Evolutionary conservation across 2,113 vertebrate genomes (phyloP).

Genomic region (Cebidichthys violaceus): DNA sequence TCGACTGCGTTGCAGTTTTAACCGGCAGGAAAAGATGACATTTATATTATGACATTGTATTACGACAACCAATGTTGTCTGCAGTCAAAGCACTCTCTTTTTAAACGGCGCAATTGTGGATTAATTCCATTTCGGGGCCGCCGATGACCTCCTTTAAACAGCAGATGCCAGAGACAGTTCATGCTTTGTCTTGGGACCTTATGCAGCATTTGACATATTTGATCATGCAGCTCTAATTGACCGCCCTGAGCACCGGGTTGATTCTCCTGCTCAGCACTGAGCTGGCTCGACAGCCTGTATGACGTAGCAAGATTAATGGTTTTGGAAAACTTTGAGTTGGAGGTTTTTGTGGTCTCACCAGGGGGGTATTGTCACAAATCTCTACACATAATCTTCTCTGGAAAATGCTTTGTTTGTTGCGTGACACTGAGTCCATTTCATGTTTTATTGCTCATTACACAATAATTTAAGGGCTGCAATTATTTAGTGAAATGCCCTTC

Average conservation of each 20-base stretch:
- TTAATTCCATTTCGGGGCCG: constrained; percentile 4
- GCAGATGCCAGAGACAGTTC: constrained; percentile 43
- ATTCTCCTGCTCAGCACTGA: constrained; percentile 39
- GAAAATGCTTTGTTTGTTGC: neutral
- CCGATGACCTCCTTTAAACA: constrained; percentile 43
- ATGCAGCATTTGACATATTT: constrained; percentile 68
- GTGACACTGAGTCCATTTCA: neutral
- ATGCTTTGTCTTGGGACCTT: constrained; percentile 50
- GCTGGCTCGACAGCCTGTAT: constrained; percentile 57
- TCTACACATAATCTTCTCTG: constrained; percentile 8
- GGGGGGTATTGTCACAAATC: constrained; percentile 12
- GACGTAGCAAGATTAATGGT: constrained; percentile 41
- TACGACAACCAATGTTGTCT: neutral
- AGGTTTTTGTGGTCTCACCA: constrained; percentile 31
- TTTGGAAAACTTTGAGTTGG: constrained; percentile 36
- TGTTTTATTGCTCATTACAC: neutral
- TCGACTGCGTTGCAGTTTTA: neutral
- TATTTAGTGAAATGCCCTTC: neutral
- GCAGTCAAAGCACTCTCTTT: constrained; percentile 8
- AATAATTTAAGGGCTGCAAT: neutral
- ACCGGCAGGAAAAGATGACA: neutral
- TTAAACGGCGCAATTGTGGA: neutral
- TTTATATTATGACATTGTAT: neutral
- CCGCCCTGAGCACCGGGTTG: constrained; percentile 55
- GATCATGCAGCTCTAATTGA: constrained; percentile 75